A percentile compares a stretch with the other conserved stretches of the same genome.
These are phyloP conservation scores for Linnaemya tessellans DNA, from an alignment of 2,888 invertebrate species.

Conservation along the genomic window DNA sequence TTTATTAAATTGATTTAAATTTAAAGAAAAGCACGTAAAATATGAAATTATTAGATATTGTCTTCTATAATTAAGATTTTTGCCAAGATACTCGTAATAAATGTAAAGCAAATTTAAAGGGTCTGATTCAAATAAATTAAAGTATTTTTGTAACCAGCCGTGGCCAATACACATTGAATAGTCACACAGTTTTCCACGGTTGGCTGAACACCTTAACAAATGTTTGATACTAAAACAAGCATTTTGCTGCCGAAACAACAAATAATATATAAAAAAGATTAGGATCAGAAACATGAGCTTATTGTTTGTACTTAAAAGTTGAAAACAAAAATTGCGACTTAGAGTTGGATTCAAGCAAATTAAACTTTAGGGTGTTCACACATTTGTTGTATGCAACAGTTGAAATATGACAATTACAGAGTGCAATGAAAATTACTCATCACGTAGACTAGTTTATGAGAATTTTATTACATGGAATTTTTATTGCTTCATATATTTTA, in stretches of 20 bases:
- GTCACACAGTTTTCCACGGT: conserved; percentile 30
- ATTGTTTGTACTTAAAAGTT: background rate
- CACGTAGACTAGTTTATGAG: no score
- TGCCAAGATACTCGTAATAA: conserved; percentile 5
- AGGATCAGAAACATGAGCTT: background rate
- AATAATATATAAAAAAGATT: background rate
- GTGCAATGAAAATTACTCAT: no score
- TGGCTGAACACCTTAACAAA: conserved; percentile 26
- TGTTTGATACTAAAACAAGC: background rate
- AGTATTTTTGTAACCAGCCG: background rate
- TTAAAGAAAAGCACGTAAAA: conserved; percentile 41
- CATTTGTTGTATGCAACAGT: background rate
- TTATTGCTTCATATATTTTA: no score
- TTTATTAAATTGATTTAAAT: no score
- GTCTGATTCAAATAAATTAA: conserved; percentile 24
- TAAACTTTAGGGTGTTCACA: background rate
- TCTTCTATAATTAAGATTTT: conserved; percentile 32
- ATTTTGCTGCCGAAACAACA: background rate
- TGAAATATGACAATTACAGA: no score
- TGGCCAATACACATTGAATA: background rate
- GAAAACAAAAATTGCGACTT: background rate
- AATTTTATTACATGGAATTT: no score
- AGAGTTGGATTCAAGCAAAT: background rate
- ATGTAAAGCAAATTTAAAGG: conserved; percentile 50
- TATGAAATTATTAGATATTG: conserved; percentile 31